Percentiles rank a stretch among this genome's conserved stretches.
Evolutionary conservation across 2,797 vertebrate genomes (phyloP).

Genomic region (Prionace glauca): DNA sequence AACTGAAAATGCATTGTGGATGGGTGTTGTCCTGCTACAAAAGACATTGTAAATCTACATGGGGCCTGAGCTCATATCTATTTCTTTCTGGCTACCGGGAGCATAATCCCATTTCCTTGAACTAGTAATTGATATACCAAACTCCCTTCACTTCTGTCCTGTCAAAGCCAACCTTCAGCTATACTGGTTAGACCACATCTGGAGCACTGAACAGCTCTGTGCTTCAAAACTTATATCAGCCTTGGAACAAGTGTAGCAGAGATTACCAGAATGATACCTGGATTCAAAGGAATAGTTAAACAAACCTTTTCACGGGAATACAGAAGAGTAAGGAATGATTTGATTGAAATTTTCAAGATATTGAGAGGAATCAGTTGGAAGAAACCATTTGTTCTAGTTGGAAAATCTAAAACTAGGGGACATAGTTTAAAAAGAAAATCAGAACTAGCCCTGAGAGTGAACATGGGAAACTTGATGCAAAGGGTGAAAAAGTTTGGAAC

Average conservation of each 20-base stretch:
- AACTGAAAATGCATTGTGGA: neutral
- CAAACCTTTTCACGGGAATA: neutral
- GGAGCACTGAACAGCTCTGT: neutral
- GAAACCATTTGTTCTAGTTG: neutral
- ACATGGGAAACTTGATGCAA: neutral
- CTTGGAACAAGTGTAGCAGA: neutral
- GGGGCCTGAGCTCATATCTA: neutral
- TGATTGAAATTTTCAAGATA: neutral
- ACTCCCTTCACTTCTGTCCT: neutral
- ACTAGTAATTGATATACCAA: neutral
- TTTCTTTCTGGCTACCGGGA: neutral
- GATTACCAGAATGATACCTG: neutral
- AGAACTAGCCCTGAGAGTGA: neutral
- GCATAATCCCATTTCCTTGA: neutral
- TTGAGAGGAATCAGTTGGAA: neutral
- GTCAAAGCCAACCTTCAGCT: neutral
- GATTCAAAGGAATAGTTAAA: neutral
- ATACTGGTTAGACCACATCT: neutral
- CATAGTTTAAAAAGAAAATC: neutral
- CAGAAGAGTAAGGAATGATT: neutral
- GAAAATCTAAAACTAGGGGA: neutral
- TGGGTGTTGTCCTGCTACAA: neutral
- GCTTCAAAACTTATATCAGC: neutral
- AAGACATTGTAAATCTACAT: neutral
- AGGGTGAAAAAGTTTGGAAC: neutral